These are phyloP conservation scores for Tanaodytes sp. DNA, from an alignment of 2,888 invertebrate species.

Conservation along the genomic window DNA sequence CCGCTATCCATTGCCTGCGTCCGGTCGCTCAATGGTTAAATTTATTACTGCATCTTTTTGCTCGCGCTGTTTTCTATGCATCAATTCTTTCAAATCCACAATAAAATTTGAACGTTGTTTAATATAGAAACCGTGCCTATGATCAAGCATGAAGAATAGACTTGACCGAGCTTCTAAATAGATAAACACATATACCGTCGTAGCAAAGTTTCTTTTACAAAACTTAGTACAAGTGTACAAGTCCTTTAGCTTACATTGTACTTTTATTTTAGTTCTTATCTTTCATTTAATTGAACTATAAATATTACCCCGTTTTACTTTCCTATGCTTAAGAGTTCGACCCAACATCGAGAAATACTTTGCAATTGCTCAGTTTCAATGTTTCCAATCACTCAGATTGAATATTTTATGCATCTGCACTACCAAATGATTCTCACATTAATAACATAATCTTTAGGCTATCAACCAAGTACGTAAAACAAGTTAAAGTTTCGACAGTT, in stretches of 20 bases:
- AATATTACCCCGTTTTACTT: constrained; percentile 37
- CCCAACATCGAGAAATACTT: constrained; percentile 8
- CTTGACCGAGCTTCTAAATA: constrained; percentile 31
- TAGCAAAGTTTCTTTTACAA: constrained; percentile 35
- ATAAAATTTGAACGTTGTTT: too few relatives aligned
- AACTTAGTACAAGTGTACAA: constrained; percentile 28
- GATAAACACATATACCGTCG: constrained; percentile 30
- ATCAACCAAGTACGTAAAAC: too few relatives aligned
- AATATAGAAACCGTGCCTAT: too few relatives aligned
- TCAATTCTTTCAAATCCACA: too few relatives aligned
- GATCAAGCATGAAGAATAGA: constrained; percentile 1
- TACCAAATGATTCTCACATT: constrained; percentile 20
- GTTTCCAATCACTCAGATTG: constrained; percentile 26
- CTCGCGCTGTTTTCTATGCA: too few relatives aligned
- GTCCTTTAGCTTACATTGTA: constrained; percentile 47
- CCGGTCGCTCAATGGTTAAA: background rate
- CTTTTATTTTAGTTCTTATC: constrained; percentile 22
- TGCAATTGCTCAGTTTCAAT: constrained; percentile 26
- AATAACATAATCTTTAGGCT: constrained; percentile 10
- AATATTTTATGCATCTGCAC: constrained; percentile 13
- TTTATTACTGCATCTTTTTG: too few relatives aligned
- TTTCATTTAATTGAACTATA: constrained; percentile 46
- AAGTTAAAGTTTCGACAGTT: too few relatives aligned
- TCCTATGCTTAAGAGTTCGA: constrained; percentile 19
- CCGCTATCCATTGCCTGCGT: background rate